Evolutionary conservation across 2,797 vertebrate genomes (phyloP).

Genomic region (Hoplostethus atlanticus): DNA sequence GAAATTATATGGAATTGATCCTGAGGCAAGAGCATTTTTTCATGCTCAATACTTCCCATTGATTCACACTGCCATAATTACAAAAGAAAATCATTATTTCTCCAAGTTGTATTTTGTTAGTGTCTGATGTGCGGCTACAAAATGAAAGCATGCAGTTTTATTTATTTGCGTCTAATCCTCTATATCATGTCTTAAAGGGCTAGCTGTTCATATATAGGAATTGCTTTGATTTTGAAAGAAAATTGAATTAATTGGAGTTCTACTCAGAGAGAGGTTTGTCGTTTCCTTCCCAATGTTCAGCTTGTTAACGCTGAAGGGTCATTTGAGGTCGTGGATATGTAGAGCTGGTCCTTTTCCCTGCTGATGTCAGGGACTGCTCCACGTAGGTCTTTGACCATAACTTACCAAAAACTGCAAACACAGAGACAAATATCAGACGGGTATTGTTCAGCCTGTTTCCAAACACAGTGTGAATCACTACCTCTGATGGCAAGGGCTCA

Average conservation of each 20-base stretch:
- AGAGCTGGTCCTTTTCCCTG: constrained; percentile 14
- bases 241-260: constrained; percentile 19
- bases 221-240: constrained; percentile 1
- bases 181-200: not conserved
- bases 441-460: constrained; percentile 73
- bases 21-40: constrained; percentile 80
- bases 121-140: constrained; percentile 47
- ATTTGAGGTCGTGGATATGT: constrained; percentile 31
- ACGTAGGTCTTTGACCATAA: constrained; percentile 63
- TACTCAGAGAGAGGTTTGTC: not conserved
- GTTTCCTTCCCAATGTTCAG: constrained; percentile 19
- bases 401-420: constrained; percentile 69
- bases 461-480: constrained; percentile 72
- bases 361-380: constrained; percentile 43
- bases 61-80: constrained; percentile 81
- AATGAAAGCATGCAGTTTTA: constrained; percentile 16
- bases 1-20: constrained; percentile 86
- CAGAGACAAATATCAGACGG: constrained; percentile 67
- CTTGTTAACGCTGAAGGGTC: constrained; percentile 27
- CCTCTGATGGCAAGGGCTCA: constrained; percentile 62
- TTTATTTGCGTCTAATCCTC: constrained; percentile 19
- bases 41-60: constrained; percentile 81
- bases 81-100: constrained; percentile 81
- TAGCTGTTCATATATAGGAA: constrained; percentile 10
- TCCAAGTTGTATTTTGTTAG: constrained; percentile 77